Evolutionary conservation across 2,888 invertebrate genomes (phyloP).

Genomic region (Lasioglossum oenotherae): DNA sequence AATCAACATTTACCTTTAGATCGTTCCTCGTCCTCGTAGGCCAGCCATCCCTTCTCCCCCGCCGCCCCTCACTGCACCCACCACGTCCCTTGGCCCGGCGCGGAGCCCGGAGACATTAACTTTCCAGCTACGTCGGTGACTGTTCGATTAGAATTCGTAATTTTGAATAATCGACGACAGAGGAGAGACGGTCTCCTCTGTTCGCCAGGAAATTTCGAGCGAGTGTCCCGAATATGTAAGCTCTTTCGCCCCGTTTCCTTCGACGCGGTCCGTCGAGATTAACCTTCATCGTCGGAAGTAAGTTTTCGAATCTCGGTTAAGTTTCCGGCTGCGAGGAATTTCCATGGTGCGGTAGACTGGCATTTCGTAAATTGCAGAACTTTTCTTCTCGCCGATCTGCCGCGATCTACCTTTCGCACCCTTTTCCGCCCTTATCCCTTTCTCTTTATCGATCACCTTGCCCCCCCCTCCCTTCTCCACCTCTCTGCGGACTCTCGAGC

Average conservation of each 20-base stretch:
- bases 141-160: slow-evolving; percentile 56
- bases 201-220: slow-evolving; percentile 55
- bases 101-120: slow-evolving; percentile 40
- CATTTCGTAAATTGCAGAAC: slow-evolving; percentile 71
- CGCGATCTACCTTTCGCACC: slow-evolving; percentile 37
- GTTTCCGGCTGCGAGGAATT: slow-evolving; percentile 66
- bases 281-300: slow-evolving; percentile 69
- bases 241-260: slow-evolving; percentile 52
- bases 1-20: slow-evolving; percentile 35
- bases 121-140: slow-evolving; percentile 47
- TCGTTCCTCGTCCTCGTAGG: neutral
- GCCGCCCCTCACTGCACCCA: neutral
- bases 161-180: slow-evolving; percentile 62
- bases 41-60: neutral
- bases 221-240: slow-evolving; percentile 61
- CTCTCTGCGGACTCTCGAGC: neutral
- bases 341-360: slow-evolving; percentile 65
- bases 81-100: neutral
- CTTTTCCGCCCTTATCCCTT: neutral
- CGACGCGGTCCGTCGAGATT: slow-evolving; percentile 59
- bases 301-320: slow-evolving; percentile 69
- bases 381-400: slow-evolving; percentile 63
- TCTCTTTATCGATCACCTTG: slow-evolving; percentile 29
- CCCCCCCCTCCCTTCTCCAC: too few relatives aligned
- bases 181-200: slow-evolving; percentile 17